Evolutionary conservation across 2,888 invertebrate species (phyloP).

Genomic region (Ectemnius lituratus): DNA sequence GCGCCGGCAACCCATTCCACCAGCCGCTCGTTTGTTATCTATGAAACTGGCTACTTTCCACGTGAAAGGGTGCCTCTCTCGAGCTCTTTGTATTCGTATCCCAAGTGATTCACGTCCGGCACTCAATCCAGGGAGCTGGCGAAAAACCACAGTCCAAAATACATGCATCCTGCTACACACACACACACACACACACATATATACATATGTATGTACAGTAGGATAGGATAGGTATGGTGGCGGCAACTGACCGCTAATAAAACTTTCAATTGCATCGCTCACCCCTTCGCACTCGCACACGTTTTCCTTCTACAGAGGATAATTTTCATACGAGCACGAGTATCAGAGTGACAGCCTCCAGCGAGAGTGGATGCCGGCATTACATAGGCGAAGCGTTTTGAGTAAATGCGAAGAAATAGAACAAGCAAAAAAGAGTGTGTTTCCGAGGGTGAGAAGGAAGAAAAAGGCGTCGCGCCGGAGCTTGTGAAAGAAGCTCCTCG

Average conservation of each 20-base stretch:
- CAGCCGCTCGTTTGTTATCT: no score
- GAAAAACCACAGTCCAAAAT: slow-evolving; percentile 3
- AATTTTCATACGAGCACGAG: slow-evolving; percentile 41
- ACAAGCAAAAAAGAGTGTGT: background rate
- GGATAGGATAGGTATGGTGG: background rate
- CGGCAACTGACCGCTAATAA: slow-evolving; percentile 42
- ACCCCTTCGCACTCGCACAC: slow-evolving; percentile 11
- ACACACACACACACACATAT: background rate
- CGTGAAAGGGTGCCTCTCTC: background rate
- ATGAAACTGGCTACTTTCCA: background rate
- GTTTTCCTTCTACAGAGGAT: slow-evolving; percentile 14
- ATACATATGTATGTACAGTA: no score
- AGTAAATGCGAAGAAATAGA: background rate
- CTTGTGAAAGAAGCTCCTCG: background rate
- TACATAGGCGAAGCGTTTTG: slow-evolving; percentile 31
- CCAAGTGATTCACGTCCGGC: slow-evolving; percentile 25
- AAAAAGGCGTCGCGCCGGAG: background rate
- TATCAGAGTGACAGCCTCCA: slow-evolving; percentile 17
- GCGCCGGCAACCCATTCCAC: no score
- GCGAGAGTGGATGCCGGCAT: slow-evolving; percentile 26
- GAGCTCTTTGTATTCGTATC: slow-evolving; percentile 19
- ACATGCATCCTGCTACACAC: background rate
- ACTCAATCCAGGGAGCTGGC: background rate
- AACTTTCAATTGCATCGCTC: slow-evolving; percentile 55
- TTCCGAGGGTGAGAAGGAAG: background rate